Evolutionary conservation across 2,113 vertebrate species (phyloP).

Genomic region (Lagopus muta): DNA sequence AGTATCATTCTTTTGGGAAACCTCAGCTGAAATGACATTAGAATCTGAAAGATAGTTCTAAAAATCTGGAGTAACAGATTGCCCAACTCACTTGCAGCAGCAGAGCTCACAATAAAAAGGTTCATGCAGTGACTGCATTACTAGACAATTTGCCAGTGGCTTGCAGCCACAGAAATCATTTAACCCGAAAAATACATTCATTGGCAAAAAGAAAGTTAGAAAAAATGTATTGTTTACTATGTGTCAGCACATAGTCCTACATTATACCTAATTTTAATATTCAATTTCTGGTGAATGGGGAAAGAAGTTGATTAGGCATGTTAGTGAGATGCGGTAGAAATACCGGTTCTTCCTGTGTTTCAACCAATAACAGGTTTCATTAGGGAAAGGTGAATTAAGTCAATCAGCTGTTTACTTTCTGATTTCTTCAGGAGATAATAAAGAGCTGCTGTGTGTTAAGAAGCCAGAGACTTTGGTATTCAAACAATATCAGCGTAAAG

Average conservation of each 20-base stretch:
- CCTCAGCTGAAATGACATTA: not conserved
- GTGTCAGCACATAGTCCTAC: not conserved
- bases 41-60: not conserved
- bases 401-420: constrained; percentile 8
- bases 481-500: not conserved
- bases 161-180: not conserved
- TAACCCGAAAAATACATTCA: not conserved
- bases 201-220: not conserved
- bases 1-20: not conserved
- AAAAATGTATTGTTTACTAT: not conserved
- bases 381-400: constrained; percentile 40
- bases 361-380: constrained; percentile 24
- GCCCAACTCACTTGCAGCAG: not conserved
- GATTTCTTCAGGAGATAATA: not conserved
- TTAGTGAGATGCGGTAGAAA: constrained; percentile 8
- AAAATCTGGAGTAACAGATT: not conserved
- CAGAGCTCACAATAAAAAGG: not conserved
- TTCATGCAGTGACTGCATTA: not conserved
- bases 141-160: not conserved
- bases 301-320: not conserved
- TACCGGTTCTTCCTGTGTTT: constrained; percentile 3
- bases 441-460: not conserved
- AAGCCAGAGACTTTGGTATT: not conserved
- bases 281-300: not conserved
- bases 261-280: constrained; percentile 34